phyloP scores from a whole-genome alignment of 2,113 vertebrate species.

The Gasterosteus aculeatus region DNA sequence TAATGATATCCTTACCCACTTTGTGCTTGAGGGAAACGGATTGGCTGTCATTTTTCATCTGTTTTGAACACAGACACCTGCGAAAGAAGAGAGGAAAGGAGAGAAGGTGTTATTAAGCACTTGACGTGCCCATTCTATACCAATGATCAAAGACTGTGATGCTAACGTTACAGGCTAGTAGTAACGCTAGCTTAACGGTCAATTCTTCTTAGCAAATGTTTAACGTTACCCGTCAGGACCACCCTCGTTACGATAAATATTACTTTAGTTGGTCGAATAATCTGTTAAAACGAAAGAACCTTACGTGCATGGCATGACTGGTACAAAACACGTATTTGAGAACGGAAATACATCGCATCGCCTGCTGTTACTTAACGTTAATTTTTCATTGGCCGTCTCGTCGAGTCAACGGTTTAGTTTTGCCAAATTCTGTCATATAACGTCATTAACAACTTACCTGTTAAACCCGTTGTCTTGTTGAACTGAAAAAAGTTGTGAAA shows the following conservation, averaged over 20 bases:
- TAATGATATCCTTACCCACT: conserved; percentile 36
- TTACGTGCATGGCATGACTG: not conserved
- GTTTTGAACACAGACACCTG: conserved; percentile 57
- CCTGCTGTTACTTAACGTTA: not conserved
- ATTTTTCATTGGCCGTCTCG: not conserved
- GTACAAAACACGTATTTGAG: not conserved
- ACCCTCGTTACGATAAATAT: not conserved
- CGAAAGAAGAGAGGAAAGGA: conserved; percentile 1
- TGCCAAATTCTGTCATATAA: not conserved
- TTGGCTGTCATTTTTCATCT: conserved; percentile 62
- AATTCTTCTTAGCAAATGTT: not conserved
- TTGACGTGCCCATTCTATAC: not conserved
- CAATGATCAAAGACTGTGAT: not conserved
- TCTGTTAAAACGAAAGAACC: too few species aligned
- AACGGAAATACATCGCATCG: not conserved
- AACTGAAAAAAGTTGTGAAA: not conserved
- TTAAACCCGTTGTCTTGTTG: not conserved
- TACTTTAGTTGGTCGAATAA: not conserved
- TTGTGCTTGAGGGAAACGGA: conserved; percentile 28
- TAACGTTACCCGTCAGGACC: not conserved
- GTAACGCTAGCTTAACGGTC: not conserved
- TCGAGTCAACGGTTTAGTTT: too few species aligned
- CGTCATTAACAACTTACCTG: not conserved
- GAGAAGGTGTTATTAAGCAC: not conserved
- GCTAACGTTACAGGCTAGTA: not conserved